Evolutionary conservation across 1,140 invertebrate species (phyloP), one percentile per base, ranked within the genome.

Genomic region (Druon quercuslanigerum): DNA sequence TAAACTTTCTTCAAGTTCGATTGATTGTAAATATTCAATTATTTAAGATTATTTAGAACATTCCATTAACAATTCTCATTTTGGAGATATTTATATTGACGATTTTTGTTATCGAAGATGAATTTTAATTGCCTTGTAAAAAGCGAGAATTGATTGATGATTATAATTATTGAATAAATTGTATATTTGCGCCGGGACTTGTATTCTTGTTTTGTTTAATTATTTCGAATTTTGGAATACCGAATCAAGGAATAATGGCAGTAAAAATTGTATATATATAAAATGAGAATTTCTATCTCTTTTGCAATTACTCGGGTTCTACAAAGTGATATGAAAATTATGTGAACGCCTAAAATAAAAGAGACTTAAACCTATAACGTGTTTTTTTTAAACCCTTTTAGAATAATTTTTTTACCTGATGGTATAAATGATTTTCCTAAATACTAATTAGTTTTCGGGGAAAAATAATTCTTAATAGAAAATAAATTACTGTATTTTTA

Each of bases 1-100:
- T 57, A 14, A 20, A 57, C n/a, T 57, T 25, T 20, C 19, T 57
- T 57, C 17, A 25, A 70, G 73, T 74, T 78, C 16, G 50, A 72
- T 13, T 16, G 50, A 73, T 33, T 71, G 71, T 79, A 54, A 54
- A 54, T 54, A 52, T 54, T 19, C 17, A 70, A 20, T 9, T 52
- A 73, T 19, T 17, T 19, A 33, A 6, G 3, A 14, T 13, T 19
- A 19, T 25, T 19, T 19, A 51, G 33, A 25, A 54, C 8, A 54
- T 73, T 51, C n/a, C 50, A 73, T 33, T 54, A 12, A 50, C n/a
- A 17, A 72, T 72, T 40, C 33, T 74, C 54, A 73, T n/a, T 73
- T 51, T 56, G 33, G 40, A 46, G 11, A 40, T 19, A 40, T 46
- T 17, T 56, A 20, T 33, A 60, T 60, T 33, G 25, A 2, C 13